phyloP scores from a whole-genome alignment of 2,797 vertebrate species.

The Scolopax bukidnonensis region DNA sequence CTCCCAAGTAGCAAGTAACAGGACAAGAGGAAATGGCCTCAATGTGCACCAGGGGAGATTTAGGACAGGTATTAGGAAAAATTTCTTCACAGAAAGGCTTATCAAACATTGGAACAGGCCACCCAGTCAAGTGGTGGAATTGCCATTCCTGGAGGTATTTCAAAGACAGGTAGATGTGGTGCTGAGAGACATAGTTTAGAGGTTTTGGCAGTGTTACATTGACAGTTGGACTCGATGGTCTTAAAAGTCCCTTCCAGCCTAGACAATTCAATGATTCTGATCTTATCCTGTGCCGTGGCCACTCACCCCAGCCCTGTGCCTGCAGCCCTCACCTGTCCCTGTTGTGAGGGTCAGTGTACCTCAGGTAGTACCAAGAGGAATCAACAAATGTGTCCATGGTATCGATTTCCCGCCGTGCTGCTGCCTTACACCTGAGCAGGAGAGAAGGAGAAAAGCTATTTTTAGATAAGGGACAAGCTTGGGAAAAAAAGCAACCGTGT shows the following conservation, averaged over 20 bases:
- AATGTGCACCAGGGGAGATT: not conserved
- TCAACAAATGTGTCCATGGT: conserved; percentile 99
- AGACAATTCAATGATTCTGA: not conserved
- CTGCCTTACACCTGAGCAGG: conserved; percentile 84
- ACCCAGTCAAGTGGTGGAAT: not conserved
- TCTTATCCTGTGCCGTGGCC: not conserved
- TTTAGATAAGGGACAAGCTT: not conserved
- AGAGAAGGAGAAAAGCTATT: not conserved
- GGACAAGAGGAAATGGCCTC: not conserved
- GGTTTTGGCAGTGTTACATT: not conserved
- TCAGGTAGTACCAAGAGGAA: conserved; percentile 95
- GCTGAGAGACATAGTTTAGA: not conserved
- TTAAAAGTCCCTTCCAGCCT: not conserved
- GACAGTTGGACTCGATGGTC: not conserved
- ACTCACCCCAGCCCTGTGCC: too few relatives aligned
- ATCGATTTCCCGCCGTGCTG: conserved; percentile 90
- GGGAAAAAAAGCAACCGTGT: not conserved
- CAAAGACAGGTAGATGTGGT: not conserved
- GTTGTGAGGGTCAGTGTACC: conserved; percentile 93
- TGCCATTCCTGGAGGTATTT: not conserved
- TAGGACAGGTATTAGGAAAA: not conserved
- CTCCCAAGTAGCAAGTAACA: not conserved
- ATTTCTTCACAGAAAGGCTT: not conserved
- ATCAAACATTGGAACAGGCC: not conserved
- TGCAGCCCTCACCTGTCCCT: conserved; percentile 79